Conservation (phyloP, 2,888 invertebrate species). For the Herminia tarsipennalis region DNA sequence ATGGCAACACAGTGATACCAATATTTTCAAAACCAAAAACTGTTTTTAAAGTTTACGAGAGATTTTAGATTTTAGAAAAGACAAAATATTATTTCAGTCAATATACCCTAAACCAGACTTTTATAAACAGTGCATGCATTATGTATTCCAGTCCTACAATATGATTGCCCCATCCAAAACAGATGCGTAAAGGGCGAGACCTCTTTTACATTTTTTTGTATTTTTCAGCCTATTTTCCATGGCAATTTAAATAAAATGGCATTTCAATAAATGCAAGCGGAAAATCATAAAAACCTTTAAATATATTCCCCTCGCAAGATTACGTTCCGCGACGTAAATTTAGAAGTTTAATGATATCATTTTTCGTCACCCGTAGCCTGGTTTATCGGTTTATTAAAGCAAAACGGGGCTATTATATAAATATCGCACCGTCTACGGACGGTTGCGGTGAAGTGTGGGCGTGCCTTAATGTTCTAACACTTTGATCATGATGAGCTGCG, state of each 20-base stretch:
- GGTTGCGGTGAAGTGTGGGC: conserved; percentile 18
- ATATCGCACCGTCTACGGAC: conserved; percentile 53
- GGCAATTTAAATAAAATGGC: conserved; percentile 9
- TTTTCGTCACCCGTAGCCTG: conserved; percentile 64
- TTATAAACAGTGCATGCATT: no score
- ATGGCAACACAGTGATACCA: no score
- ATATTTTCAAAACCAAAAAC: no score
- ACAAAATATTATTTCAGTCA: no score
- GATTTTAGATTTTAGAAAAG: no score
- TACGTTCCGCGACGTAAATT: conserved; percentile 55
- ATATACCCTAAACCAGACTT: no score
- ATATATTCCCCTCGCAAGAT: conserved; percentile 42
- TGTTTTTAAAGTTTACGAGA: no score
- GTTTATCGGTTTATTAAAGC: conserved; percentile 73
- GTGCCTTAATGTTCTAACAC: conserved; percentile 22
- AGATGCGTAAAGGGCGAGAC: no score
- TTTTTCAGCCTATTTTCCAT: not conserved
- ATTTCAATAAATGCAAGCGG: conserved; percentile 31
- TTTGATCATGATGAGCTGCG: conserved; percentile 5
- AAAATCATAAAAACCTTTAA: conserved; percentile 38
- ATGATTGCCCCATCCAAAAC: no score
- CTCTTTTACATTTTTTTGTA: no score
- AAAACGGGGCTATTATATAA: conserved; percentile 62
- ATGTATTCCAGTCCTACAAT: no score
- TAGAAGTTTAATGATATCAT: conserved; percentile 68